Evolutionary conservation across 2,797 vertebrate species (phyloP).

Genomic region (Chelon labrosus): DNA sequence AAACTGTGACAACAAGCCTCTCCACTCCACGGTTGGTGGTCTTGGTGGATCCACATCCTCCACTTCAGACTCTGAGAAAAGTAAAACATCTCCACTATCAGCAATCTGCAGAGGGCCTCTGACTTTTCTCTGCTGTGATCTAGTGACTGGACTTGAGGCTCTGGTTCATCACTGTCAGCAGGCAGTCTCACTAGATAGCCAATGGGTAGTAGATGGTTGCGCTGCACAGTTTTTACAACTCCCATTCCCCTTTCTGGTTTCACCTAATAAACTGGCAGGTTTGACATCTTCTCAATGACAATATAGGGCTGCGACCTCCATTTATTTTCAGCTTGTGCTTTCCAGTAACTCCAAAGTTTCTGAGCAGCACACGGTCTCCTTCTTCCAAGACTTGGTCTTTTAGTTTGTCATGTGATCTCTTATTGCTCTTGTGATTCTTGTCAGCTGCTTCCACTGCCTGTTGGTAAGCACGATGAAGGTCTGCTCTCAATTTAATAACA

Average conservation of each 20-base stretch:
- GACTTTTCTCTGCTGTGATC: no score
- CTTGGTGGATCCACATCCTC: no score
- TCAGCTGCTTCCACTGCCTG: background rate
- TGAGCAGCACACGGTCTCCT: conserved; percentile 30
- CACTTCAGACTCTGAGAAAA: no score
- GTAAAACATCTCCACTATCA: no score
- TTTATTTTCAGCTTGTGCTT: conserved; percentile 44
- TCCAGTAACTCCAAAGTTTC: conserved; percentile 25
- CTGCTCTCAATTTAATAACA: background rate
- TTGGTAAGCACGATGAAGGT: conserved; percentile 1
- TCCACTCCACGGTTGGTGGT: no score
- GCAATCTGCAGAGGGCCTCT: no score
- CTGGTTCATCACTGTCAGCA: background rate
- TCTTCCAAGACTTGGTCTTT: conserved; percentile 5
- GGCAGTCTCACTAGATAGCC: conserved; percentile 21
- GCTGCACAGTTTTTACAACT: conserved; percentile 12
- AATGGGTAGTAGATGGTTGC: conserved; percentile 19
- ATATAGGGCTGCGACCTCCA: conserved; percentile 33
- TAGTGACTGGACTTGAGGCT: background rate
- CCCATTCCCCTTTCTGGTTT: conserved; percentile 26
- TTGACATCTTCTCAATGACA: conserved; percentile 14
- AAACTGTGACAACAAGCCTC: no score
- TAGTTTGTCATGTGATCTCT: conserved; percentile 13
- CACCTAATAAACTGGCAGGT: conserved; percentile 23
- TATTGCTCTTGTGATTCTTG: conserved; percentile 23